These are phyloP conservation scores for Peromyscus attwateri DNA, from an alignment of 2,797 vertebrate species.

Conservation along the genomic window DNA sequence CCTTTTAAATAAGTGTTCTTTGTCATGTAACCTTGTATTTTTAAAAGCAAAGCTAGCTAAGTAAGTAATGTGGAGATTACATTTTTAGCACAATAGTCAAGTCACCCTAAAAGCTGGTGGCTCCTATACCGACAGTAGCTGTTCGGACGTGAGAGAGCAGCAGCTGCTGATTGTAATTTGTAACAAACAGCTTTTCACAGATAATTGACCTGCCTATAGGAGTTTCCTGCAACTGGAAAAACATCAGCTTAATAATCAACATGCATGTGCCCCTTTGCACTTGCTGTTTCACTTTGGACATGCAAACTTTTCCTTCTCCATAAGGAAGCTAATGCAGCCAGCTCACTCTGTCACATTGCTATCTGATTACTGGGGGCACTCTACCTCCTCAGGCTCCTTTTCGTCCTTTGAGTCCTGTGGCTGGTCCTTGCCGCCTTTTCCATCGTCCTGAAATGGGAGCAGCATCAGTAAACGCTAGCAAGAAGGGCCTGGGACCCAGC, in stretches of 20 bases:
- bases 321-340: conserved; percentile 61
- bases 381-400: conserved; percentile 65
- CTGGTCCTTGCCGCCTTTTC: conserved; percentile 31
- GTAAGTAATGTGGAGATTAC: conserved; percentile 76
- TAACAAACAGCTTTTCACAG: conserved; percentile 47
- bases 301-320: not conserved
- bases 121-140: conserved; percentile 62
- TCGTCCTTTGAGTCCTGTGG: not conserved
- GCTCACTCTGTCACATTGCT: not conserved
- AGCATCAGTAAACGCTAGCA: conserved; percentile 38
- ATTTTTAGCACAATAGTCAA: conserved; percentile 69
- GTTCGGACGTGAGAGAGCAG: conserved; percentile 58
- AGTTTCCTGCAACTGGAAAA: conserved; percentile 39
- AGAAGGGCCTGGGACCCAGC: conserved; percentile 23
- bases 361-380: conserved; percentile 38
- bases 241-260: conserved; percentile 55
- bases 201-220: conserved; percentile 37
- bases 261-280: conserved; percentile 37
- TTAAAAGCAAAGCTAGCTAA: conserved; percentile 80
- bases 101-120: conserved; percentile 55
- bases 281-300: conserved; percentile 55
- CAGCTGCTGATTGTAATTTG: conserved; percentile 60
- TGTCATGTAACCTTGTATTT: conserved; percentile 65
- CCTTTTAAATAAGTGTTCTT: conserved; percentile 70
- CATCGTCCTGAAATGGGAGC: conserved; percentile 73